A percentile compares a stretch with the other conserved stretches of the same genome.
phyloP scores from a whole-genome alignment of 2,888 invertebrate genomes.

The Gisinianus flammeolus region DNA sequence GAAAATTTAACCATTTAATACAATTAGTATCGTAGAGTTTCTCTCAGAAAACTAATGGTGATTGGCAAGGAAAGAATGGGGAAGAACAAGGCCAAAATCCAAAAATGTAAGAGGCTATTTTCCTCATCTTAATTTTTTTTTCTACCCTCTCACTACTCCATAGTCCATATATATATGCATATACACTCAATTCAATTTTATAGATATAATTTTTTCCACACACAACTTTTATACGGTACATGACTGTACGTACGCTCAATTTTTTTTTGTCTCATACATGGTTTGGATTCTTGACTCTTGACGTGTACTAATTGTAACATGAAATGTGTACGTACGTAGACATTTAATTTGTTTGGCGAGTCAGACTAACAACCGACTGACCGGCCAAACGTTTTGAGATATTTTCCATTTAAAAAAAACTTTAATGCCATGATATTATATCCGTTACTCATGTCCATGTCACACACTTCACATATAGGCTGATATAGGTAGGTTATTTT shows the following conservation, averaged over 20 bases:
- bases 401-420: not conserved
- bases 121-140: too few relatives aligned
- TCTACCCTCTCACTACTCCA: too few relatives aligned
- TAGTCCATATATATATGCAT: too few relatives aligned
- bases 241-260: not conserved
- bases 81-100: too few relatives aligned
- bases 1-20: too few relatives aligned
- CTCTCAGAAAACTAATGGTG: too few relatives aligned
- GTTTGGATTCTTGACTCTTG: not conserved
- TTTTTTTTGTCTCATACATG: not conserved
- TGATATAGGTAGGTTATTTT: not conserved
- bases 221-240: not conserved
- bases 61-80: too few relatives aligned
- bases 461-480: not conserved
- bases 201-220: too few relatives aligned
- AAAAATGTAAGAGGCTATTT: too few relatives aligned
- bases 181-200: too few relatives aligned
- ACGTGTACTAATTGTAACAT: not conserved
- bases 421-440: not conserved
- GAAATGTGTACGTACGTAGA: not conserved
- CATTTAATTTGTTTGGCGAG: not conserved
- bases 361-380: not conserved
- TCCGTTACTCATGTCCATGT: too few relatives aligned
- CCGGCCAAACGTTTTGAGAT: not conserved
- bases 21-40: too few relatives aligned